A percentile compares a stretch with the other conserved stretches of the same genome.
phyloP scores from a whole-genome alignment of 2,797 vertebrate species.

The Denticeps clupeoides region DNA sequence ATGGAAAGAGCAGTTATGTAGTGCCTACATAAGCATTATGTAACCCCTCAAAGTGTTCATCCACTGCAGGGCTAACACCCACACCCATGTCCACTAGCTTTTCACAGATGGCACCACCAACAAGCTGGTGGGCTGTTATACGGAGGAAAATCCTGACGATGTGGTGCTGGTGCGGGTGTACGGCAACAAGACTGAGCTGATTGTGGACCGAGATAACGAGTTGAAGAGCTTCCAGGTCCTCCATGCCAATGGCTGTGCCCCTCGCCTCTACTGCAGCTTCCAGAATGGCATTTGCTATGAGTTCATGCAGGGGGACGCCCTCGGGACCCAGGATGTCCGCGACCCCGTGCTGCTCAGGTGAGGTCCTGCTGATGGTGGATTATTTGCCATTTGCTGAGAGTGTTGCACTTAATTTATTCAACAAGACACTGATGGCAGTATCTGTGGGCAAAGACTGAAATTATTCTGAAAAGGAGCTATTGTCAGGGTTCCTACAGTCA shows the following conservation, averaged over 20 bases:
- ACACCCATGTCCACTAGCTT: constrained; percentile 60
- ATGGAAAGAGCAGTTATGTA: too few relatives aligned
- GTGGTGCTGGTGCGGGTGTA: constrained; percentile 88
- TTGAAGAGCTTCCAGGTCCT: constrained; percentile 92
- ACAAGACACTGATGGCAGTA: not conserved
- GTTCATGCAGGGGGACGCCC: constrained; percentile 81
- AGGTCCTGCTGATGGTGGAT: constrained; percentile 3
- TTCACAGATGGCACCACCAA: constrained; percentile 97
- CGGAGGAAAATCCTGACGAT: constrained; percentile 71
- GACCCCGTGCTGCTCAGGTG: constrained; percentile 60
- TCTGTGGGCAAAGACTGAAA: too few relatives aligned
- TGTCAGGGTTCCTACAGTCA: too few relatives aligned
- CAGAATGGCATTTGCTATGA: constrained; percentile 94
- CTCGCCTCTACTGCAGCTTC: constrained; percentile 90
- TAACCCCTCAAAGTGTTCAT: too few relatives aligned
- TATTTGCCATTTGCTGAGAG: too few relatives aligned
- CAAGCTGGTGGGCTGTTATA: constrained; percentile 87
- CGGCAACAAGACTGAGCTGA: constrained; percentile 84
- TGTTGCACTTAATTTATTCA: not conserved
- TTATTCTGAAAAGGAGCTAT: too few relatives aligned
- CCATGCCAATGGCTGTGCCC: constrained; percentile 83
- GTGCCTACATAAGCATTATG: too few relatives aligned
- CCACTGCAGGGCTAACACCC: too few relatives aligned
- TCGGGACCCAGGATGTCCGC: constrained; percentile 78
- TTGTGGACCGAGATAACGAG: constrained; percentile 90